Percentiles rank a stretch among this genome's conserved stretches.
Conservation (phyloP, 2,888 invertebrate genomes). For the Lasioglossum morio region DNA sequence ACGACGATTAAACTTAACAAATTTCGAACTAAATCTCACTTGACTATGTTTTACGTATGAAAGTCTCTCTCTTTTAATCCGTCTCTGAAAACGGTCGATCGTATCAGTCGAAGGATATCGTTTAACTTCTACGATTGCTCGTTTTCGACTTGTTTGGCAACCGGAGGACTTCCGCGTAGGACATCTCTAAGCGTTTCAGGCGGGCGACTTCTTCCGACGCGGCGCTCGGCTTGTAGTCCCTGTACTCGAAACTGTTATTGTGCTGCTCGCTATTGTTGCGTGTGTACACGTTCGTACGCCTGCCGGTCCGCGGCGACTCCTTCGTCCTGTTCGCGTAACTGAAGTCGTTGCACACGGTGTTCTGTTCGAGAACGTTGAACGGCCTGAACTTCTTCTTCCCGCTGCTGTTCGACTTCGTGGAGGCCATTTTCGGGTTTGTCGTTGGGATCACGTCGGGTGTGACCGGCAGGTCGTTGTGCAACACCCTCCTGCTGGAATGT, state of each 20-base stretch:
- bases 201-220: conserved; percentile 94
- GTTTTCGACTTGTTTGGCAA: conserved; percentile 87
- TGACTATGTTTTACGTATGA: conserved; percentile 50
- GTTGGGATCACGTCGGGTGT: conserved; percentile 86
- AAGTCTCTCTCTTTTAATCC: conserved; percentile 6
- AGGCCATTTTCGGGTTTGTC: conserved; percentile 88
- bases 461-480: conserved; percentile 58
- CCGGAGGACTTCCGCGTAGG: conserved; percentile 93
- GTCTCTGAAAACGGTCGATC: neutral
- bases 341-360: conserved; percentile 89
- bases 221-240: conserved; percentile 88
- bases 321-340: conserved; percentile 86
- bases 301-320: conserved; percentile 84
- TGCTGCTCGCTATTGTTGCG: conserved; percentile 79
- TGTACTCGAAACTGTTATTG: conserved; percentile 68
- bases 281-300: conserved; percentile 33
- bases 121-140: conserved; percentile 67
- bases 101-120: neutral
- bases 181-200: conserved; percentile 91
- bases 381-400: conserved; percentile 87
- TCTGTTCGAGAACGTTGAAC: conserved; percentile 81
- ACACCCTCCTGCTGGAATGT: conserved; percentile 82
- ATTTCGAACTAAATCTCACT: conserved; percentile 55
- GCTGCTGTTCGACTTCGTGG: conserved; percentile 85
- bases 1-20: conserved; percentile 46